A percentile compares a stretch with the other conserved stretches of the same genome.
Conservation (phyloP, 2,888 invertebrate genomes). For the Drosophila quinaria region DNA sequence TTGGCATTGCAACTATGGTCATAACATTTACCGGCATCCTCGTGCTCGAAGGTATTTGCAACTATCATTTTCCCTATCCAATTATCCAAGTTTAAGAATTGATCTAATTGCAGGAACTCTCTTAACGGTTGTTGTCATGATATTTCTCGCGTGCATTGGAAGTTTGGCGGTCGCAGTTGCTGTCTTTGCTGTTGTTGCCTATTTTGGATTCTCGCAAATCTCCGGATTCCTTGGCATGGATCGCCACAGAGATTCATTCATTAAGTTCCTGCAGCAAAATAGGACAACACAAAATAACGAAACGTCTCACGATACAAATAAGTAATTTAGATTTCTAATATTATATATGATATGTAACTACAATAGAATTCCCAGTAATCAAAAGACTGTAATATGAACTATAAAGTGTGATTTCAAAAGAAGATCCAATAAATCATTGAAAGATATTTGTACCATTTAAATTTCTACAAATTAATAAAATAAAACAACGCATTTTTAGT, state of each 20-base stretch:
- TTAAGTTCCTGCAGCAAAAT: constrained; percentile 55
- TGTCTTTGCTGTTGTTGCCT: constrained; percentile 76
- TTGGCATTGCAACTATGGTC: constrained; percentile 81
- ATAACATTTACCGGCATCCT: constrained; percentile 85
- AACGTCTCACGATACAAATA: not conserved
- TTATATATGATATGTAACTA: not conserved
- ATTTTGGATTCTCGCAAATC: constrained; percentile 83
- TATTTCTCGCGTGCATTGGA: constrained; percentile 82
- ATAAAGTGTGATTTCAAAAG: no score
- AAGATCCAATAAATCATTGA: no score
- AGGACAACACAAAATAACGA: constrained; percentile 28
- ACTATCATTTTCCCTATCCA: not conserved
- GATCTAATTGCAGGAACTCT: constrained; percentile 77
- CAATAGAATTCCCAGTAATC: constrained; percentile 17
- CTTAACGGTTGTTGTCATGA: constrained; percentile 81
- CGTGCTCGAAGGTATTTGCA: constrained; percentile 83
- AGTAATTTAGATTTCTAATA: constrained; percentile 1
- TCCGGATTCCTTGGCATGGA: constrained; percentile 77
- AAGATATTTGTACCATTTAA: no score
- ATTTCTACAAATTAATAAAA: not conserved
- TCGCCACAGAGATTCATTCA: constrained; percentile 55
- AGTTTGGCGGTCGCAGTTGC: constrained; percentile 72
- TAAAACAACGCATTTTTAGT: constrained; percentile 41
- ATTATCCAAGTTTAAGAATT: no score
- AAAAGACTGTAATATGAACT: constrained; percentile 33